Conservation (phyloP, 1,140 invertebrate genomes). For the Drosophila tropicalis region DNA sequence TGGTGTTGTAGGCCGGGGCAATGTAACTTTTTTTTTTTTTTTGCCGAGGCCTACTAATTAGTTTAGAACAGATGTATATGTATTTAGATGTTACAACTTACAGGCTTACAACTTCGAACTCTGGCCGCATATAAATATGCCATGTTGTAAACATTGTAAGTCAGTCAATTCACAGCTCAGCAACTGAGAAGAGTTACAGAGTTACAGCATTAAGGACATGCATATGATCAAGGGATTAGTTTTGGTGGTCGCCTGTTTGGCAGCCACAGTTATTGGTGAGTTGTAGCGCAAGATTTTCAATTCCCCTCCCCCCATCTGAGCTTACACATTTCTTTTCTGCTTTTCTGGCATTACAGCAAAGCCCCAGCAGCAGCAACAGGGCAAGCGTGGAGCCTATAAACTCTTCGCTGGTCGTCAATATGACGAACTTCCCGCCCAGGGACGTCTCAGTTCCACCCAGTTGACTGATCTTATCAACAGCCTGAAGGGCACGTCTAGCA, state of each 20-base stretch:
- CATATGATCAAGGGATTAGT: conserved; percentile 57
- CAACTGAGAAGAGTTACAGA: conserved; percentile 46
- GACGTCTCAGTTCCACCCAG: conserved; percentile 53
- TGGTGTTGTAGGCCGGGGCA: conserved; percentile 21
- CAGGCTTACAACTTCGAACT: not conserved
- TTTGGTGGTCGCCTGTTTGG: conserved; percentile 58
- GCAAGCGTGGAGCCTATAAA: conserved; percentile 35
- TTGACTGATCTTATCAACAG: conserved; percentile 53
- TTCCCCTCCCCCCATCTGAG: not conserved
- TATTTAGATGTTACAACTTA: conserved; percentile 15
- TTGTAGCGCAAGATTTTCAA: not conserved
- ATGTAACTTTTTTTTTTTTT: conserved; percentile 31
- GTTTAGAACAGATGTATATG: conserved; percentile 8
- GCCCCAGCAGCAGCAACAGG: conserved; percentile 29
- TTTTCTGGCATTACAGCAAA: conserved; percentile 43
- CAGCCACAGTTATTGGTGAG: conserved; percentile 54
- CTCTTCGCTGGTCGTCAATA: conserved; percentile 41
- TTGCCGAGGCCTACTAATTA: conserved; percentile 43
- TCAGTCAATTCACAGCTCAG: conserved; percentile 60
- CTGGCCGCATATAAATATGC: conserved; percentile 66
- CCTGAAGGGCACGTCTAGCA: conserved; percentile 19
- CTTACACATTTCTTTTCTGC: no score
- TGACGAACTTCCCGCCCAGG: conserved; percentile 52
- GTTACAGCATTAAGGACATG: conserved; percentile 41
- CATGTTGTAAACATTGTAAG: conserved; percentile 44